phyloP scores from a whole-genome alignment of 2,113 vertebrate genomes.

The Gallinago jamesoni region DNA sequence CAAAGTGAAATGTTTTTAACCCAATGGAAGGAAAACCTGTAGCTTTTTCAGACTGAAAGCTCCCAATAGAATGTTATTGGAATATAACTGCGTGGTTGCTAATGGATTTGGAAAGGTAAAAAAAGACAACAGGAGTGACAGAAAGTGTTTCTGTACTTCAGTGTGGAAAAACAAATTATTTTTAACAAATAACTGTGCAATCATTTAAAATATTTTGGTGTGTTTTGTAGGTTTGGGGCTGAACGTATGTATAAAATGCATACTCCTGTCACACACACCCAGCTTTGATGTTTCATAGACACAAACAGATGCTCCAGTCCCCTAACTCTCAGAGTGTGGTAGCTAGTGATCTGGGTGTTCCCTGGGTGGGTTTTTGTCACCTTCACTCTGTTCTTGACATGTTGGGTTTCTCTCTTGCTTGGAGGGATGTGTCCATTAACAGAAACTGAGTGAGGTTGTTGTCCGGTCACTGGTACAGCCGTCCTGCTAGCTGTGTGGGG shows the following conservation, averaged over 20 bases:
- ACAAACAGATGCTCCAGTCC: not conserved
- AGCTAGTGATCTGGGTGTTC: not conserved
- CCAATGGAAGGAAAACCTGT: not conserved
- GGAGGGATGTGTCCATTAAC: not conserved
- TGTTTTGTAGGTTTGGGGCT: not conserved
- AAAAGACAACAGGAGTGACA: not conserved
- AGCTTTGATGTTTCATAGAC: not conserved
- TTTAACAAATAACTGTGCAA: not conserved
- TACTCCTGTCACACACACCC: not conserved
- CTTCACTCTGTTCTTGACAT: not conserved
- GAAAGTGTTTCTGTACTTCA: not conserved
- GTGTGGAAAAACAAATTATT: slow-evolving; percentile 1
- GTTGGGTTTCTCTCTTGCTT: not conserved
- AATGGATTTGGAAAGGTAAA: slow-evolving; percentile 14
- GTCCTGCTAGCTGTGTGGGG: not conserved
- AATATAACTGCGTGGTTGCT: slow-evolving; percentile 17
- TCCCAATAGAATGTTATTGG: slow-evolving; percentile 8
- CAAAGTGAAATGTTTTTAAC: slow-evolving; percentile 34
- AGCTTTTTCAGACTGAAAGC: not conserved
- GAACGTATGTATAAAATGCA: not conserved
- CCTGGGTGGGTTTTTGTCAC: not conserved
- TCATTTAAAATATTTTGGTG: not conserved
- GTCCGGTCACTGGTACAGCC: not conserved
- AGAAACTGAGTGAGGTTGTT: not conserved
- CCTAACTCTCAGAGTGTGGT: not conserved